These are phyloP conservation scores for Tor tambroides DNA, from an alignment of 2,113 vertebrate genomes.

Conservation along the genomic window DNA sequence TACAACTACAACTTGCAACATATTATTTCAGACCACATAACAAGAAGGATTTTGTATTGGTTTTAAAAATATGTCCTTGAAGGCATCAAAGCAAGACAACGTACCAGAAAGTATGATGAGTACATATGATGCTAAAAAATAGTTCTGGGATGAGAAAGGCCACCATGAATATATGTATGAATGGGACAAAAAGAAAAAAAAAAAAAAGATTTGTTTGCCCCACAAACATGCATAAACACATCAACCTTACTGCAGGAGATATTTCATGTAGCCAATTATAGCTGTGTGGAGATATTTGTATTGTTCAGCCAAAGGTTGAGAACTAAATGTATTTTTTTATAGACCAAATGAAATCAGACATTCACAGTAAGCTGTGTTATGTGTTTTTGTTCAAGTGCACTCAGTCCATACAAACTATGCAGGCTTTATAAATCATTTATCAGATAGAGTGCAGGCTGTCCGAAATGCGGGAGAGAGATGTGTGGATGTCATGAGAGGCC, in stretches of 20 bases:
- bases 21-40: no score
- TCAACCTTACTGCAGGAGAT: not conserved
- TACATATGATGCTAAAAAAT: no score
- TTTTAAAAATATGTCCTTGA: not conserved
- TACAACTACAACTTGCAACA: no score
- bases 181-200: not conserved
- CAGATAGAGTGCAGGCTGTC: not conserved
- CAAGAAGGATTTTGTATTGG: not conserved
- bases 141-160: not conserved
- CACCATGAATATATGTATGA: conserved; percentile 2
- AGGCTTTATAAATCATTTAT: conserved; percentile 14
- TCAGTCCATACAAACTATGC: conserved; percentile 7
- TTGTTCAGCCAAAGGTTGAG: not conserved
- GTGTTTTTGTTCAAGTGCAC: not conserved
- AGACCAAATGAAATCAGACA: not conserved
- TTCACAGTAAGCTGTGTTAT: not conserved
- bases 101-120: not conserved
- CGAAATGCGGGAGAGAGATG: not conserved
- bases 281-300: not conserved
- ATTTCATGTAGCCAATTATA: not conserved
- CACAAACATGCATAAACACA: not conserved
- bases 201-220: not conserved
- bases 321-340: not conserved
- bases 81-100: not conserved
- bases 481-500: not conserved